A percentile compares a stretch with the other conserved stretches of the same genome.
Conservation (phyloP, 2,113 vertebrate species). For the Myotis brandtii region DNA sequence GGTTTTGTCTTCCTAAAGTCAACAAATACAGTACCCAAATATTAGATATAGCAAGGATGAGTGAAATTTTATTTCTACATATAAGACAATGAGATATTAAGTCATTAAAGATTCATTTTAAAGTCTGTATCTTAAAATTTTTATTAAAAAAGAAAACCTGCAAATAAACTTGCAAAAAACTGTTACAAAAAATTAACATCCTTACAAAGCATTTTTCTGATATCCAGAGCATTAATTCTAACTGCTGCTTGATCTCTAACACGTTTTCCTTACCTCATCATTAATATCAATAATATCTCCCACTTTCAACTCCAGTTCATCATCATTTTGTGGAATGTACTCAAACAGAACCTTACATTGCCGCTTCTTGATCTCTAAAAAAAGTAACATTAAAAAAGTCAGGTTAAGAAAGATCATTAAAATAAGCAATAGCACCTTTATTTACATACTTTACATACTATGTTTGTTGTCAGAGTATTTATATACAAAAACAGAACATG, state of each 20-base stretch:
- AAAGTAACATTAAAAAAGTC: constrained; percentile 65
- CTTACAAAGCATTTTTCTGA: constrained; percentile 39
- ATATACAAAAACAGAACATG: not conserved
- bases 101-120: constrained; percentile 7
- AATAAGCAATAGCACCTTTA: not conserved
- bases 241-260: not conserved
- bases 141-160: not conserved
- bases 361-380: constrained; percentile 90
- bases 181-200: not conserved
- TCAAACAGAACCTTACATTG: constrained; percentile 94
- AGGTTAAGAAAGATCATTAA: not conserved
- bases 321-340: constrained; percentile 95
- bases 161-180: not conserved
- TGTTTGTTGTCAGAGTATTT: not conserved
- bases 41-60: not conserved
- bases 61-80: not conserved
- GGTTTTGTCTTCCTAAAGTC: not conserved
- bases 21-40: not conserved
- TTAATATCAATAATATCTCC: constrained; percentile 93
- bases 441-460: not conserved
- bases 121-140: constrained; percentile 15
- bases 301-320: constrained; percentile 94
- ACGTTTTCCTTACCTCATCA: constrained; percentile 91
- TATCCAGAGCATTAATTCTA: not conserved
- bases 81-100: not conserved